Evolutionary conservation across 2,888 invertebrate genomes (phyloP).

Genomic region (Candidula unifasciata): DNA sequence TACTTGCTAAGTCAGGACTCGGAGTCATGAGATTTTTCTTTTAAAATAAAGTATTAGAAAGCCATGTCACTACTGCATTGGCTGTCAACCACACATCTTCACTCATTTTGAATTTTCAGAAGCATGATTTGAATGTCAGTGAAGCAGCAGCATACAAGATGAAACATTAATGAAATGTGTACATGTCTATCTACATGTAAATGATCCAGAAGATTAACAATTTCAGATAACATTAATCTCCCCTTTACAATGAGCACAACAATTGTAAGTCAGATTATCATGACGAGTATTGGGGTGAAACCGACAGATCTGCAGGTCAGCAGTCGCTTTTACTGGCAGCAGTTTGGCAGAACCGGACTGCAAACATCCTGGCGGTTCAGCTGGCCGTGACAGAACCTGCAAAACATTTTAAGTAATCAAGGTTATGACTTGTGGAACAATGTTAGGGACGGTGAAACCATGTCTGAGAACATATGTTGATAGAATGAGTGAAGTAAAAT

Average conservation of each 20-base stretch:
- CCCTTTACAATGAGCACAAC: slow-evolving; percentile 73
- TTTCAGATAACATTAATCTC: slow-evolving; percentile 68
- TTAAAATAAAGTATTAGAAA: no score
- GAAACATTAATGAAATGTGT: not conserved
- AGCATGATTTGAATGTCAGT: no score
- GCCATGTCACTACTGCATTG: no score
- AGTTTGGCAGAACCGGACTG: slow-evolving; percentile 35
- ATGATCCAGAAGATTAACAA: not conserved
- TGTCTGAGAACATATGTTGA: no score
- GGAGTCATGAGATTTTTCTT: no score
- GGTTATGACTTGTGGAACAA: no score
- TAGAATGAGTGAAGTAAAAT: no score
- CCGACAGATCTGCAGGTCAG: slow-evolving; percentile 58
- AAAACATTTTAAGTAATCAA: not conserved
- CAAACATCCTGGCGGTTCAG: slow-evolving; percentile 34
- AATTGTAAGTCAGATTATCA: slow-evolving; percentile 74
- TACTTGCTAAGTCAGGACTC: no score
- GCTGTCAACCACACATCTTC: no score
- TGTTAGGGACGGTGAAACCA: no score
- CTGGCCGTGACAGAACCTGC: slow-evolving; percentile 54
- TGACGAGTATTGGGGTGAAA: slow-evolving; percentile 71
- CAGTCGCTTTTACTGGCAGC: slow-evolving; percentile 35
- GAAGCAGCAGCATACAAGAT: no score
- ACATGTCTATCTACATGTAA: not conserved
- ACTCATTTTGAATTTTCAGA: no score